Conservation (phyloP, 1,140 invertebrate genomes). For the Achroia grisella region DNA sequence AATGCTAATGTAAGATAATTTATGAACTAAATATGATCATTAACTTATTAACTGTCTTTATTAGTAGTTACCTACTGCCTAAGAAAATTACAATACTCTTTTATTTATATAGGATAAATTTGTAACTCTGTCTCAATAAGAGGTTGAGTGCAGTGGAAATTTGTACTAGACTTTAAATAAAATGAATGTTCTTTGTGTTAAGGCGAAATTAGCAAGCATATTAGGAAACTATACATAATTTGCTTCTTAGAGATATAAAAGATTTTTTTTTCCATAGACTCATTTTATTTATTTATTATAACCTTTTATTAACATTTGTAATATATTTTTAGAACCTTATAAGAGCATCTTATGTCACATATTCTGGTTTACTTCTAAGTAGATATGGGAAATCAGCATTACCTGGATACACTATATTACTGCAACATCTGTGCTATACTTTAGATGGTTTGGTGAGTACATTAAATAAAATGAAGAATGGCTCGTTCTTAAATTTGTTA, state of each 20-base stretch:
- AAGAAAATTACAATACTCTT: too few relatives aligned
- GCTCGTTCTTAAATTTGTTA: too few relatives aligned
- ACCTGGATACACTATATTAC: slow-evolving; percentile 31
- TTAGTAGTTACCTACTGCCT: too few relatives aligned
- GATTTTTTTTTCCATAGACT: neutral
- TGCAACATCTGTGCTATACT: slow-evolving; percentile 52
- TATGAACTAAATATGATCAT: too few relatives aligned
- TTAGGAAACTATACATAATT: neutral
- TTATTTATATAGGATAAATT: too few relatives aligned
- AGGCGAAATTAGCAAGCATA: too few relatives aligned
- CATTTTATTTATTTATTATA: slow-evolving; percentile 2
- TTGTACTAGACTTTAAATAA: too few relatives aligned
- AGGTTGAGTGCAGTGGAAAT: too few relatives aligned
- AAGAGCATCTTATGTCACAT: slow-evolving; percentile 54
- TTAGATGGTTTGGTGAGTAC: slow-evolving; percentile 47
- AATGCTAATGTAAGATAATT: slow-evolving; percentile 42
- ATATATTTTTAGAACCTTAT: slow-evolving; percentile 44
- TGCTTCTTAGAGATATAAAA: neutral
- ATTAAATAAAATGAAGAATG: neutral
- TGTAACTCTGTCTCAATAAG: too few relatives aligned
- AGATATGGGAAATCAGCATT: slow-evolving; percentile 55
- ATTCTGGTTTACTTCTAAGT: slow-evolving; percentile 42
- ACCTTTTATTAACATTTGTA: neutral
- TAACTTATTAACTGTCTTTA: too few relatives aligned
- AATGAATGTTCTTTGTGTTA: too few relatives aligned